Evolutionary conservation across 2,113 vertebrate genomes (phyloP), one percentile per base, ranked within the genome.

Genomic region (Rissa tridactyla): DNA sequence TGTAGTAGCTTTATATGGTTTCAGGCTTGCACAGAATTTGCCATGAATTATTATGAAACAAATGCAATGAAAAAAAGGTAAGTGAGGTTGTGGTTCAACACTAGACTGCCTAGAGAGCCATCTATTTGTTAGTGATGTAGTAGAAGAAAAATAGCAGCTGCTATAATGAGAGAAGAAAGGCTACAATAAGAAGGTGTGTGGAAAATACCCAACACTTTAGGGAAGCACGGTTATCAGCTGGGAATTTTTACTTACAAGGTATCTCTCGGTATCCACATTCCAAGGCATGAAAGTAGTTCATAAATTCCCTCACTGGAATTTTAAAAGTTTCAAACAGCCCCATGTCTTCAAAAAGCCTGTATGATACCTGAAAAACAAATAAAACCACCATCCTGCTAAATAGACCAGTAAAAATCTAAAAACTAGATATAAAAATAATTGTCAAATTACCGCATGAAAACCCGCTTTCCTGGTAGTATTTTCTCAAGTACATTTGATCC

Each of bases 201-300:
- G 60, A 54, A 87, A 71, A 95, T 4, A 64, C 14, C 27, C 55
- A 25, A 51, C 46, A 58, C 15, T 36, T 42, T 8, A 49, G 8
- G 15, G 61, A 73, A 84, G 6, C 7, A 47, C 27, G 3, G 1
- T 32, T 71, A 42, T 36, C 42, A 52, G 38, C 46, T 57, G 42
- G 34, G 73, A 69, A 66, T 25, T 82, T 70, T 77, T 97, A 98
- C 99, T 99, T 98, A 99, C 99, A 99, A 96, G 99, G 99, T 96
- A 99, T 99, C 95, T 99, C 98, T 97, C 99, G 98, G 98, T 99
- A 99, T 75, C 99, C 99, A 80, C 98, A 99, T 98, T 99, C 99
- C 97, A 99, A 98, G 72, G 99, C 99, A 78, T 99, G 99, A 97
- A 99, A 99, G 95, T 99, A 99, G 98, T 99, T 99, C 99, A 99